Base-by-base conservation (phyloP, 2,797 vertebrate genomes). In the Mallotus villosus region DNA sequence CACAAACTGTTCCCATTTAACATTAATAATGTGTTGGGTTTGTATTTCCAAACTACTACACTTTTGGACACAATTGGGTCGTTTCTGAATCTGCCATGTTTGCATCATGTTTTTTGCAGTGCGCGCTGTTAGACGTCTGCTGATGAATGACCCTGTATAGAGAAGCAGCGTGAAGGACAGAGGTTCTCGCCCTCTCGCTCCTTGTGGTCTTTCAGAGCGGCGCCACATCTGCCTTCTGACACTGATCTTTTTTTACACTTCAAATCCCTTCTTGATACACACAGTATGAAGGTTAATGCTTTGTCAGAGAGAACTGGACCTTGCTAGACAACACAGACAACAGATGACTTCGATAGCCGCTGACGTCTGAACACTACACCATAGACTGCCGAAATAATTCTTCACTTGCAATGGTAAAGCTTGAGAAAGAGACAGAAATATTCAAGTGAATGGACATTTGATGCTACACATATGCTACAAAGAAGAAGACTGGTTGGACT, bases 251-350 rank as follows among this genome's bases (percentile, higher is more conserved):
- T 84, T 85, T 82, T 84, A 81, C 78, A 77, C 75, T 81, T 79
- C 64, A 85, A 88, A 85, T 81, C 81, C 81, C 80, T 80, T 80
- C 74, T 79, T 82, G 84, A 85, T 86, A 75, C 80, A 67, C 70
- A 77, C 79, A 81, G 79, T 81, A 75, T 82, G 82, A 89, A 91
- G 87, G 90, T 90, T 91, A 91, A 90, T 88, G 86, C 88, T 90
- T 90, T 89, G 87, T 90, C 82, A 90, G 88, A 83, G 60, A 89
- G 82, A 82, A 79, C 74, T 74, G 71, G 72, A 70, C 76, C 70
- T 73, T 81, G 71, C 74, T 72, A 81, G 79, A 82, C 83, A 84
- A 81, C 76, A 81, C 77, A 74, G 73, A 70, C 27, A 11, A 49
- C 80, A 85, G 37, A 74, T 71, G 78, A 68, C 77, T 78, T 81